Conservation (phyloP, 2,888 invertebrate species). For the Microchrysa polita region DNA sequence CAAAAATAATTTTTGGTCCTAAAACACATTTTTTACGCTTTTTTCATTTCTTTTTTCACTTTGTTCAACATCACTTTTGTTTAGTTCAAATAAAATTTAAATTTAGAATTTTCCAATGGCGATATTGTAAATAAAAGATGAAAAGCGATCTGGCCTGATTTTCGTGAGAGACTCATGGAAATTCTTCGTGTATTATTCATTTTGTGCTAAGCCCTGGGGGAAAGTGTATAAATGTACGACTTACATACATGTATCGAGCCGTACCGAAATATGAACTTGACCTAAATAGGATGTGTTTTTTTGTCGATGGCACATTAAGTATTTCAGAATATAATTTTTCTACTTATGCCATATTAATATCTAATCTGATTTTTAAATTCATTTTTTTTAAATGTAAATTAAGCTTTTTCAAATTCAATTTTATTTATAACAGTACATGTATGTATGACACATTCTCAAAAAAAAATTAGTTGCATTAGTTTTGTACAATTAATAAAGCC, state of each 20-base stretch:
- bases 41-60: neutral
- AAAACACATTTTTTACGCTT: neutral
- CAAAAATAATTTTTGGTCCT: neutral
- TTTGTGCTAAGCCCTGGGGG: neutral
- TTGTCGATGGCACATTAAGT: neutral
- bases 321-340: too few relatives aligned
- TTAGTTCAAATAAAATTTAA: slow-evolving; percentile 23
- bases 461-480: too few relatives aligned
- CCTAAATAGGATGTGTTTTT: neutral
- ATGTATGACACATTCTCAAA: too few relatives aligned
- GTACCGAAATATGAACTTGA: neutral
- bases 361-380: too few relatives aligned
- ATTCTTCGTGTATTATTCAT: slow-evolving; percentile 5
- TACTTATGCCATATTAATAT: too few relatives aligned
- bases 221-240: too few relatives aligned
- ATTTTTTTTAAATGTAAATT: too few relatives aligned
- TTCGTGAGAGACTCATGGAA: slow-evolving; percentile 6
- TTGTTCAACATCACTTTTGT: slow-evolving; percentile 3
- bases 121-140: slow-evolving; percentile 14
- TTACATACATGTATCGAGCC: too few relatives aligned
- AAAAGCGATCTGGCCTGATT: slow-evolving; percentile 3
- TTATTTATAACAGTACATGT: too few relatives aligned
- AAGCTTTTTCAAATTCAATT: too few relatives aligned
- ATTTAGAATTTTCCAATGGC: slow-evolving; percentile 13
- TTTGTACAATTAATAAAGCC: too few relatives aligned